phyloP scores from a whole-genome alignment of 1,140 invertebrate genomes.

The Pomacea maculata region DNA sequence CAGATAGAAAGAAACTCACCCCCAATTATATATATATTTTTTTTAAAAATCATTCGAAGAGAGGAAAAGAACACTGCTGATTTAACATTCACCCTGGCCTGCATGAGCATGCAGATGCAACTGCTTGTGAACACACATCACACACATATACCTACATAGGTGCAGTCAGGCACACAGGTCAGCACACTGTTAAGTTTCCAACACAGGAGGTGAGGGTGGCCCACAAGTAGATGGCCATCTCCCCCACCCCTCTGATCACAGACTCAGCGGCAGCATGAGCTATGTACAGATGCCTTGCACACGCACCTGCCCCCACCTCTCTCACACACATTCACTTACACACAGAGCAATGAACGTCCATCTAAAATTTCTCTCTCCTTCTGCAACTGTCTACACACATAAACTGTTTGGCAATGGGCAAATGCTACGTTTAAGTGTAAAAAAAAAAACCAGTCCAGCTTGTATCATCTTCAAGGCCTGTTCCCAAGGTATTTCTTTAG shows the following conservation, averaged over 20 bases:
- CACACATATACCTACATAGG: not conserved
- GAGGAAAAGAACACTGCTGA: not conserved
- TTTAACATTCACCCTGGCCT: not conserved
- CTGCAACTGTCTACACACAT: not conserved
- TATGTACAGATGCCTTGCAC: not conserved
- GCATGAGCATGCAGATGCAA: not conserved
- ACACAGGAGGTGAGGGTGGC: conserved; percentile 4
- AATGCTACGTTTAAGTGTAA: conserved; percentile 3
- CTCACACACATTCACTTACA: conserved; percentile 5
- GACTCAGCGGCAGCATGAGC: conserved; percentile 3
- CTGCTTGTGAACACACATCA: not conserved
- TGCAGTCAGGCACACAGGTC: not conserved
- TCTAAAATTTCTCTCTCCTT: not conserved
- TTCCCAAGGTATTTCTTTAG: not conserved
- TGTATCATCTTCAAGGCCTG: not conserved
- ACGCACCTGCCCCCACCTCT: not conserved
- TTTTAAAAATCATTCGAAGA: too few species aligned
- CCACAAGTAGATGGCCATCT: not conserved
- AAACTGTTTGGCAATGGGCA: conserved; percentile 21
- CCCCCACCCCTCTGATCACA: not conserved
- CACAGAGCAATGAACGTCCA: not conserved
- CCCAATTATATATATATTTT: too few species aligned
- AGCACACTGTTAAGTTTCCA: conserved; percentile 7
- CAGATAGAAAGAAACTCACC: too few species aligned
- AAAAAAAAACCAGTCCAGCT: not conserved